Base-by-base conservation (phyloP, 2,113 vertebrate species). In the Notiomystis cincta region DNA sequence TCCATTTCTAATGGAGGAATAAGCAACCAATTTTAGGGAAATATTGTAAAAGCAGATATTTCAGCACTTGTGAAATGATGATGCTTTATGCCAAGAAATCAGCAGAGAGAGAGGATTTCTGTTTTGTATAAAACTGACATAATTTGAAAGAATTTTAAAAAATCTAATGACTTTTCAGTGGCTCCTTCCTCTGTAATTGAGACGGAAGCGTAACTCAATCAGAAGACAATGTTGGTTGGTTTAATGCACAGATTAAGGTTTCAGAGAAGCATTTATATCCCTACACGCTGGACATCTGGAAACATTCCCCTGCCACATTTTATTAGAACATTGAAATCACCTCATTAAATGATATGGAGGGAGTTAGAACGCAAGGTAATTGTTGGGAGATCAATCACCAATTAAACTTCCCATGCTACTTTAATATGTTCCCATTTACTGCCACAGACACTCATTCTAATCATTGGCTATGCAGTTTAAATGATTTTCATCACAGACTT, bases 321-420 rank as follows among this genome's bases (percentile, higher is more conserved):
- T 95, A 96, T 92, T 96, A 95, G 93, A 96, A 97, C 72, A 88
- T 62, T 96, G 90, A 95, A 94, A 87, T 93, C 90, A 96, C 93
- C 89, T 95, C 40, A 1, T 95, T 95, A 96, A 96, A 97, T 82
- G 77, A 80, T 85, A 90, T 27, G 25, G 88, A 80, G 70, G 93
- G 75, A 75, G 84, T 94, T 73, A 89, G 73, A 95, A 76, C 91
- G 83, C 65, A 60, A 80, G 61, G 89, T 71, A 90, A 93, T 91
- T 93, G 82, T n/a, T 87, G 56, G 81, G 66, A 95, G 87, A 91
- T 92, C 95, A 92, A 60, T 96, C 71, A 69, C 79, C 30, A 53
- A 82, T 76, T 84, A 85, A 92, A 70, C 77, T 96, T 91, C 82
- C 40, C 30, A 4, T 88, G 50, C 85, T 66, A 78, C 82, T 90